phyloP scores from a whole-genome alignment of 2,888 invertebrate species.

The Esperia sulphurella region DNA sequence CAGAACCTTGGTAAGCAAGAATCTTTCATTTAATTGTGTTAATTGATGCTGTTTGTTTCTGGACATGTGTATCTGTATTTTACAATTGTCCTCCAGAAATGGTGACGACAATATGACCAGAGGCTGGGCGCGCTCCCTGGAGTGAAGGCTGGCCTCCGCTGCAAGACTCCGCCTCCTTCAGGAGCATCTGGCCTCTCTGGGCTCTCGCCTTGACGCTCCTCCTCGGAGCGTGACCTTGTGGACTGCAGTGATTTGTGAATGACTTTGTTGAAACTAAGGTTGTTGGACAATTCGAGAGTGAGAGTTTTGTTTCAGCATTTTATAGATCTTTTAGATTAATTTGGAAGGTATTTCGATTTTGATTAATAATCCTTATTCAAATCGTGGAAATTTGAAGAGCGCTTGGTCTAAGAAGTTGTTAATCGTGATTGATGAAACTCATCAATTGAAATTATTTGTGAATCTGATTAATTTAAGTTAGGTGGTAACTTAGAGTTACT shows the following conservation, averaged over 20 bases:
- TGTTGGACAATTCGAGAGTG: not conserved
- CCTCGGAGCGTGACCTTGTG: constrained; percentile 9
- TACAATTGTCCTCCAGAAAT: constrained; percentile 48
- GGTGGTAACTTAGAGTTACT: no score
- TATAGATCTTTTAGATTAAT: no score
- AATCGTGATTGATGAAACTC: no score
- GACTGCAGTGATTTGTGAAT: not conserved
- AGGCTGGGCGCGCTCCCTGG: constrained; percentile 53
- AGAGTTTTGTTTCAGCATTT: not conserved
- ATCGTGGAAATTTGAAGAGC: no score
- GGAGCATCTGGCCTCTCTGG: constrained; percentile 10
- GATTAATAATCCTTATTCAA: no score
- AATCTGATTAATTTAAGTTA: no score
- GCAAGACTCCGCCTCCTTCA: constrained; percentile 19
- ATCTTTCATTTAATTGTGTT: no score
- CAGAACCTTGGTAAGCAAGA: constrained; percentile 58
- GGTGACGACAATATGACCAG: constrained; percentile 72
- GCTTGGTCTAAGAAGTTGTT: no score
- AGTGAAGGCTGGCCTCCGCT: constrained; percentile 55
- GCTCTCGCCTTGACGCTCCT: constrained; percentile 22
- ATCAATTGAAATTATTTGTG: no score
- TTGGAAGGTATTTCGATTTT: no score
- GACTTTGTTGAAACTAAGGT: not conserved
- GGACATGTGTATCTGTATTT: not conserved
- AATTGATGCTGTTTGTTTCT: no score